phyloP scores from a whole-genome alignment of 1,140 invertebrate genomes.

The Steinernema khuongi region DNA sequence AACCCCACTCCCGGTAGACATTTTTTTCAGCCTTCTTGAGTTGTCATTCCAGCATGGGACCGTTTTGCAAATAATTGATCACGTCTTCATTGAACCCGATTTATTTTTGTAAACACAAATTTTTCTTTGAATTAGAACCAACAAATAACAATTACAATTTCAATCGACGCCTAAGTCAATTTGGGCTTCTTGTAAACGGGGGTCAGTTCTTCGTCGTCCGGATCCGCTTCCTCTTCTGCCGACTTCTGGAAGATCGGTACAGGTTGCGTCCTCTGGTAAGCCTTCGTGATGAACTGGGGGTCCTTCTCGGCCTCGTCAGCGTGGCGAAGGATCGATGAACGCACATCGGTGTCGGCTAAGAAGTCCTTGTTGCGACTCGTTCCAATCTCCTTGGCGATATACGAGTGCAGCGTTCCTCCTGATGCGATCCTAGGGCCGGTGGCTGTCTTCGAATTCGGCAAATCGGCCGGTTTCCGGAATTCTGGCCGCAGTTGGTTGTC shows the following conservation, averaged over 20 bases:
- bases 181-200: slow-evolving; percentile 59
- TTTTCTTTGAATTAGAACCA: no score
- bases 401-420: slow-evolving; percentile 91
- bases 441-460: slow-evolving; percentile 71
- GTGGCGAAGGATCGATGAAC: slow-evolving; percentile 90
- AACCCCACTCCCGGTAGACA: slow-evolving; percentile 33
- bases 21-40: not conserved
- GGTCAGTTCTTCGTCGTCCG: slow-evolving; percentile 50
- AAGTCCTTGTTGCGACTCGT: slow-evolving; percentile 75
- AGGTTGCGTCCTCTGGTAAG: slow-evolving; percentile 69
- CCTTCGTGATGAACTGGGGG: slow-evolving; percentile 90
- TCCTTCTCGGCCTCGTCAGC: slow-evolving; percentile 93
- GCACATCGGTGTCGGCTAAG: slow-evolving; percentile 89
- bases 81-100: no score
- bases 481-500: slow-evolving; percentile 84
- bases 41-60: not conserved
- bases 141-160: no score
- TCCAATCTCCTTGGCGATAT: slow-evolving; percentile 89
- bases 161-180: no score
- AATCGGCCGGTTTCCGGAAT: slow-evolving; percentile 80
- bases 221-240: slow-evolving; percentile 30
- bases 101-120: no score
- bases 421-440: slow-evolving; percentile 86
- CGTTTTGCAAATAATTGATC: no score
- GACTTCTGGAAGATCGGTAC: slow-evolving; percentile 56